Evolutionary conservation across 2,113 vertebrate genomes (phyloP).

Genomic region (Gymnobelideus leadbeateri): DNA sequence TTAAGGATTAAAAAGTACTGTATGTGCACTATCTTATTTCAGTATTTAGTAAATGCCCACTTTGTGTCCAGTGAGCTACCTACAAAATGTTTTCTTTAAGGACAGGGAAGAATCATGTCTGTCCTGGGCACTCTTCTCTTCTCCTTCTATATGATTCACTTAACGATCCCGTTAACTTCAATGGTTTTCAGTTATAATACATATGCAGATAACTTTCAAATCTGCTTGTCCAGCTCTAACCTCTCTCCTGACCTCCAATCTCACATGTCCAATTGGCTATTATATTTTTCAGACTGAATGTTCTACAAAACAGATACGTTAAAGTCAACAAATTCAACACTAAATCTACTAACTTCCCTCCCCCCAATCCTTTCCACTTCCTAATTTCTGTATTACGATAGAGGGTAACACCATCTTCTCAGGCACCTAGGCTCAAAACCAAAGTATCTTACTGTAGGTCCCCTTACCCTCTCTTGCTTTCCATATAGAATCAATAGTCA

Average conservation of each 20-base stretch:
- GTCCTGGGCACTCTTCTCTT: background rate
- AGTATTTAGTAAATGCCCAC: too few species aligned
- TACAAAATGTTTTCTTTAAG: too few species aligned
- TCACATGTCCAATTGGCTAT: background rate
- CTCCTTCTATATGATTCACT: background rate
- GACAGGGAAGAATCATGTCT: too few species aligned
- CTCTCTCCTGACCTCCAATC: background rate
- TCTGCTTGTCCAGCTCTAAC: background rate
- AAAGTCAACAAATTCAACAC: background rate
- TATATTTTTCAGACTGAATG: background rate
- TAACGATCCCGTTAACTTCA: background rate
- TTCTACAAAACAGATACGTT: background rate
- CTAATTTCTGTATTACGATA: background rate
- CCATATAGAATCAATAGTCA: background rate
- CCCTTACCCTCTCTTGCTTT: background rate
- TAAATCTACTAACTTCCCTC: background rate
- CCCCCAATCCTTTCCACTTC: background rate
- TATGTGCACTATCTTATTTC: too few species aligned
- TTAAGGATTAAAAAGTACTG: too few species aligned
- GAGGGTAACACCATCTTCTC: background rate
- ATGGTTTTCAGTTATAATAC: constrained; percentile 6
- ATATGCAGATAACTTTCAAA: background rate
- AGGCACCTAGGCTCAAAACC: background rate
- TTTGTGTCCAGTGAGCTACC: too few species aligned
- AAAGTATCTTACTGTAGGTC: background rate